Conservation (phyloP, 2,797 vertebrate genomes). For the Holocentrus rufus region DNA sequence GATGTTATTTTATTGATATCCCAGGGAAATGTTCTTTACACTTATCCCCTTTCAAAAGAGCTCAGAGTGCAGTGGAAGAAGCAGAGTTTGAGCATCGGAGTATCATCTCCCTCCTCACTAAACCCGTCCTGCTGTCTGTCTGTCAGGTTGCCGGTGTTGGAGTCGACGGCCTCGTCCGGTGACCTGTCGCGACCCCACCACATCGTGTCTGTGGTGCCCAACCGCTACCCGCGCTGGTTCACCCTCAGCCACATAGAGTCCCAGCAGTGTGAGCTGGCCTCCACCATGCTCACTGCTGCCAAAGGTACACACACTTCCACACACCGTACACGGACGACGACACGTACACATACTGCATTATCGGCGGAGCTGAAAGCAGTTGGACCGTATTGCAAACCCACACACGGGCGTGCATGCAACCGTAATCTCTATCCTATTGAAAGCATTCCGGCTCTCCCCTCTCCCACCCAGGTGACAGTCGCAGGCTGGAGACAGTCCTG, state of each 20-base stretch:
- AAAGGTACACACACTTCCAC: conserved; percentile 85
- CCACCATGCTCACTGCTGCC: conserved; percentile 99
- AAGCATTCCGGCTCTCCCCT: background rate
- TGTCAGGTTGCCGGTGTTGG: conserved; percentile 93
- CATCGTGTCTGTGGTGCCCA: conserved; percentile 97
- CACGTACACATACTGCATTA: background rate
- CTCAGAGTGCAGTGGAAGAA: background rate
- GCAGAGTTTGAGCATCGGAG: no score
- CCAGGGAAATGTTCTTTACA: no score
- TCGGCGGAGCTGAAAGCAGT: background rate
- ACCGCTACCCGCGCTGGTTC: conserved; percentile 99
- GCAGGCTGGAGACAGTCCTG: conserved; percentile 95
- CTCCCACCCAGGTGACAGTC: conserved; percentile 89
- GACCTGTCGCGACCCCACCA: conserved; percentile 96
- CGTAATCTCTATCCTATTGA: background rate
- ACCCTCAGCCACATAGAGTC: conserved; percentile 98
- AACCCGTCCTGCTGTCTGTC: background rate
- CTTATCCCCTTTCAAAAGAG: background rate
- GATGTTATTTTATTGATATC: no score
- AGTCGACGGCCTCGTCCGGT: conserved; percentile 92
- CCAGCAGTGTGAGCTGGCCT: conserved; percentile 98
- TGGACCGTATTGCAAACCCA: background rate
- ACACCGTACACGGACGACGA: conserved; percentile 8
- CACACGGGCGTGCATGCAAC: conserved; percentile 1
- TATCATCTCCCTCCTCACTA: no score